Conservation (phyloP, 2,113 vertebrate genomes). For the Cryptomyrus ogoouensis region DNA sequence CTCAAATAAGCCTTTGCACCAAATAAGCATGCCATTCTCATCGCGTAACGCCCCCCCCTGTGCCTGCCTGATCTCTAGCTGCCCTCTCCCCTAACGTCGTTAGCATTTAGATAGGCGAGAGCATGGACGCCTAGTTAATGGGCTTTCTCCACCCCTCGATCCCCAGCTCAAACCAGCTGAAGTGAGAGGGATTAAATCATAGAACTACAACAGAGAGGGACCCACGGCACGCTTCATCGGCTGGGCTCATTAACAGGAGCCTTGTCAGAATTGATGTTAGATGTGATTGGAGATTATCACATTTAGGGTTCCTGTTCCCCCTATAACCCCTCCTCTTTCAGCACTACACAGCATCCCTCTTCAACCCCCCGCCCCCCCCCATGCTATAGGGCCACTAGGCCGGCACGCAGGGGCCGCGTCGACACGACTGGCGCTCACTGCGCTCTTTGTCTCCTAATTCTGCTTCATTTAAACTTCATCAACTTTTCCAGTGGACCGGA, state of each 20-base stretch:
- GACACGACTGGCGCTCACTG: conserved; percentile 62
- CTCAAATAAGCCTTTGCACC: conserved; percentile 56
- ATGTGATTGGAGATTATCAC: conserved; percentile 98
- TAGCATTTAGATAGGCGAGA: conserved; percentile 99
- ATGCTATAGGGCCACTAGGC: conserved; percentile 35
- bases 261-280: conserved; percentile 85
- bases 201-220: conserved; percentile 65
- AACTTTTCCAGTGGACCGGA: conserved; percentile 86
- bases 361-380: conserved; percentile 51
- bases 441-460: conserved; percentile 68
- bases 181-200: conserved; percentile 74
- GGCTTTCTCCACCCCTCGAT: conserved; percentile 72
- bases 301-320: conserved; percentile 78
- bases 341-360: conserved; percentile 60
- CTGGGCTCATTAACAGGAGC: conserved; percentile 86
- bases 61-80: conserved; percentile 27
- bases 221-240: conserved; percentile 67
- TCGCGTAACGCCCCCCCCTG: conserved; percentile 38
- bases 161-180: conserved; percentile 70
- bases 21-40: conserved; percentile 59
- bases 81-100: conserved; percentile 78
- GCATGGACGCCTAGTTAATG: conserved; percentile 73
- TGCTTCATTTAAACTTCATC: conserved; percentile 92
- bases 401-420: conserved; percentile 41
- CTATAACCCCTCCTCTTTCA: conserved; percentile 42